Base-by-base conservation (phyloP, 2,113 vertebrate species). In the Bubo scandiacus region DNA sequence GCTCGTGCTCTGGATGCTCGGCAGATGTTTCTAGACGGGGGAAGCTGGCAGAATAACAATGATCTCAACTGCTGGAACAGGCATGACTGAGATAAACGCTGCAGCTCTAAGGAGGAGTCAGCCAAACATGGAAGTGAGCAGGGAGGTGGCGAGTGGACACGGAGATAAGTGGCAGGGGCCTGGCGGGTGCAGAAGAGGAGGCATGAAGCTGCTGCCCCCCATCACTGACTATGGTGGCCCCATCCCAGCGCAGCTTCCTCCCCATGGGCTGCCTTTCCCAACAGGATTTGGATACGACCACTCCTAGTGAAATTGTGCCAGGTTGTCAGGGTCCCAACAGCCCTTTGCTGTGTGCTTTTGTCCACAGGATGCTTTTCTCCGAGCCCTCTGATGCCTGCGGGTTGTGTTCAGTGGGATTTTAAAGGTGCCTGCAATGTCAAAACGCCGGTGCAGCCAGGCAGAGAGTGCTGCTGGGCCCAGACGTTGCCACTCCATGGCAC, bases 251-350 rank as follows among this genome's bases (percentile, higher is more conserved):
- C 29, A 67, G 34, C 49, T 32, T 58, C 34, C 66, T 57, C 38
- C 29, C 54, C 26, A 4, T 3, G 27, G 80, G 59, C 55, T 92
- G 81, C 40, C 23, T n/a, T 83, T n/a, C 32, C 22, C 40, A 34
- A 4, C 12, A 55, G 58, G 27, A 34, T 47, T n/a, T 2, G 7
- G 52, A 26, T 71, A 34, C 0, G 0, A 47, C 18, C 6, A 2
- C 32, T 73, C 22, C 66, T 40, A 26, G 58, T 12, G 27, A 81
- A 85, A 61, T 15, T 1, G 1, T 43, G 32, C 14, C 34, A 27
- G 26, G 23, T 9, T 51, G 21, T n/a, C 49, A 34, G 38, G 73
- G 26, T 10, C 23, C 23, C 45, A 84, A 0, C 59, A 9, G 4
- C n/a, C 40, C 61, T 88, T 80, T 58, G 29, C 83, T 40, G 26